These are phyloP conservation scores for Accipiter virgatus DNA, from an alignment of 2,113 vertebrate genomes.

Conservation along the genomic window DNA sequence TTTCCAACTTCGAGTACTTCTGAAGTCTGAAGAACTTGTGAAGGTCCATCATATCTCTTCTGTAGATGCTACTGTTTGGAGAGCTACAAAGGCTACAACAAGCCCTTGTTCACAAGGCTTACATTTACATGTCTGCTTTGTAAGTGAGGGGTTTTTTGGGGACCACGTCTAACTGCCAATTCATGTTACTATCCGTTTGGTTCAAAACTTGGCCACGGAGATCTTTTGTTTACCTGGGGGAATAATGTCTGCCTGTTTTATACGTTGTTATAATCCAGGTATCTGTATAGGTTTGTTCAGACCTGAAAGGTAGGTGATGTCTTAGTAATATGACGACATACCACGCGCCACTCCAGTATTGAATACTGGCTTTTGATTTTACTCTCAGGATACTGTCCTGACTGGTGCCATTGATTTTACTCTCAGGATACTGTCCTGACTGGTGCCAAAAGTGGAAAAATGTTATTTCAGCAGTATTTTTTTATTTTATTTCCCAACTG, in stretches of 20 bases:
- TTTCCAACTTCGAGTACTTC: not conserved
- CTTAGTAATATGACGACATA: not conserved
- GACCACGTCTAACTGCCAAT: not conserved
- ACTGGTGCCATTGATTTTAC: not conserved
- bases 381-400: not conserved
- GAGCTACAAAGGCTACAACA: not conserved
- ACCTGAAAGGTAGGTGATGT: not conserved
- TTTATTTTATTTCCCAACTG: not conserved
- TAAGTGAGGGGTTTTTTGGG: not conserved
- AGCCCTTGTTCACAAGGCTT: not conserved
- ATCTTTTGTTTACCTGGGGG: not conserved
- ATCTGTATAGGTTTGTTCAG: not conserved
- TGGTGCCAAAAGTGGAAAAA: not conserved
- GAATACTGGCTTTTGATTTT: not conserved
- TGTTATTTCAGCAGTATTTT: not conserved
- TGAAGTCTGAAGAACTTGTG: not conserved
- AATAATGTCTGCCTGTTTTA: not conserved
- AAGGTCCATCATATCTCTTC: not conserved
- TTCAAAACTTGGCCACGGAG: not conserved
- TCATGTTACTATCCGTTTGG: not conserved
- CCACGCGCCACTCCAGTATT: not conserved
- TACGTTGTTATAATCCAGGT: not conserved
- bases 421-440: not conserved
- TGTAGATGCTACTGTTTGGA: not conserved
- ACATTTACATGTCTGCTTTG: not conserved